Base-by-base conservation (phyloP, 2,113 vertebrate species). In the Zosterops japonicus region DNA sequence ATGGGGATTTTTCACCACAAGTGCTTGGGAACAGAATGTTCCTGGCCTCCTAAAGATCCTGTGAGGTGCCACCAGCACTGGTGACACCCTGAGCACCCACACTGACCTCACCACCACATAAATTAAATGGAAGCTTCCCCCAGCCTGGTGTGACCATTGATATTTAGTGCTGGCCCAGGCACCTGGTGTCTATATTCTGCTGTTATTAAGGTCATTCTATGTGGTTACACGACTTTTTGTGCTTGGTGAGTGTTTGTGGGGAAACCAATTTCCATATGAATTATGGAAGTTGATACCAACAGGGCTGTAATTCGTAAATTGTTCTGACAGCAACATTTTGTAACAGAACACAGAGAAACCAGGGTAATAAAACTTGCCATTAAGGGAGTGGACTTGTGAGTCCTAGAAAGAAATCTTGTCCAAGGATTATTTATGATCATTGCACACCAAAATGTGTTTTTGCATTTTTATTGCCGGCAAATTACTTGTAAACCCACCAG, bases 401-500 rank as follows among this genome's bases (percentile, higher is more conserved):
- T 91, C 90, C 87, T 89, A 83, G 68, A 74, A 92, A 91, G 80
- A 90, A 88, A 87, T 83, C 95, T 85, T 90, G 93, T 90, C 90
- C 84, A 67, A 69, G 89, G 85, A 74, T 96, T 96, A 96, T 96
- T 96, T 96, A 96, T 92, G 91, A 92, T 92, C 91, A 84, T 86
- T 88, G 50, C 87, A 29, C 50, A 78, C 75, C 90, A 88, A 93
- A 96, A 96, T 86, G 92, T 87, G 83, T 3, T 90, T 96, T 96
- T 91, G 92, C 94, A 93, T 97, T 95, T 96, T 97, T 94, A 95
- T 95, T 92, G 91, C 95, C 59, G 57, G 92, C 69, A 97, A 96
- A 97, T 94, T 70, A 97, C 96, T 94, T 92, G 92, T 63, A 87
- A 94, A 89, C 87, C 65, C 96, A 85, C 83, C 4, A 42, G 94